Conservation (phyloP, 1,140 invertebrate genomes). For the Pogonognathellus flavescens region DNA sequence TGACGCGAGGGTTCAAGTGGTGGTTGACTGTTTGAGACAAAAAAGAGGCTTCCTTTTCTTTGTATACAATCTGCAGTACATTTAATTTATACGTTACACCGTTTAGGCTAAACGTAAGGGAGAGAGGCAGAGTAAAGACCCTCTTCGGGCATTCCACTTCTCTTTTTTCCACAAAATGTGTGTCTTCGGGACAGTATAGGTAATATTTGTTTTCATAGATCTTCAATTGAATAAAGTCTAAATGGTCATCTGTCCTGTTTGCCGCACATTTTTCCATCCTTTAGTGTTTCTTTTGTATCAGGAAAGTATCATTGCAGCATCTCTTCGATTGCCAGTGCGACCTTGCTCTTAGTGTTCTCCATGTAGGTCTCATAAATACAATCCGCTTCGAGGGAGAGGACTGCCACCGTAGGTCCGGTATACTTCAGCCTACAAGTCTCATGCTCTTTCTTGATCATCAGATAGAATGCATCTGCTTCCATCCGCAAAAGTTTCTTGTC, state of each 20-base stretch:
- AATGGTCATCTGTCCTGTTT: neutral
- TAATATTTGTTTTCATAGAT: constrained; percentile 46
- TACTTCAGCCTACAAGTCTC: constrained; percentile 38
- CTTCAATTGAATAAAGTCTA: constrained; percentile 48
- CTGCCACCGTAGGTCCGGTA: constrained; percentile 13
- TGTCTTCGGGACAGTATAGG: constrained; percentile 48
- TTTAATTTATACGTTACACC: too few relatives aligned
- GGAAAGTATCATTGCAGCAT: constrained; percentile 34
- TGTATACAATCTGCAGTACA: too few relatives aligned
- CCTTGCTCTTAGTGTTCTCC: neutral
- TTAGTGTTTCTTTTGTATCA: neutral
- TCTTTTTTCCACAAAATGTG: constrained; percentile 18
- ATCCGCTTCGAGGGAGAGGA: too few relatives aligned
- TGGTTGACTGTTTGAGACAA: too few relatives aligned
- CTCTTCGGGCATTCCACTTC: too few relatives aligned
- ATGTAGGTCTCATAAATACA: constrained; percentile 49
- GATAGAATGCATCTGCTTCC: constrained; percentile 48
- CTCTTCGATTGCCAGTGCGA: neutral
- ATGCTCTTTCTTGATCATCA: constrained; percentile 21
- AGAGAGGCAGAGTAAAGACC: too few relatives aligned
- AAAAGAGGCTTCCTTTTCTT: too few relatives aligned
- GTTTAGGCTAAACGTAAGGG: too few relatives aligned
- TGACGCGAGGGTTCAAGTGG: too few relatives aligned
- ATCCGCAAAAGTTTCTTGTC: constrained; percentile 48
- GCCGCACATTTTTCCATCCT: neutral